Base-by-base conservation (phyloP, 2,888 invertebrate species). In the Taphrorychus bicolor region DNA sequence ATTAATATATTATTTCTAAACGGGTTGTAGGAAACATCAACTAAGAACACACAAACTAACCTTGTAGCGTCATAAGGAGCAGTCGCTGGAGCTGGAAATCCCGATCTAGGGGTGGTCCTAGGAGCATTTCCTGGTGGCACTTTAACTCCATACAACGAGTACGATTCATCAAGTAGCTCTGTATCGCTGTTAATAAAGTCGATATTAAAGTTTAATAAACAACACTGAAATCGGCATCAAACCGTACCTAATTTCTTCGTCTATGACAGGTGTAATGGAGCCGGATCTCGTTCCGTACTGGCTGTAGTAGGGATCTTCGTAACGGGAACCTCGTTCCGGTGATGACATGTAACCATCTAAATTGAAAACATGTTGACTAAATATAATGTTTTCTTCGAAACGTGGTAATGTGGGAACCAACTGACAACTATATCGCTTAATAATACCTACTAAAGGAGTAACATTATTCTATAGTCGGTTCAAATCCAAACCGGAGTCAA, bases 301-400 rank as follows among this genome's bases (percentile, higher is more conserved):
- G 57, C 92, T 88, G 77, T 94, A 94, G 82, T 94, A 94, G 0
- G 94, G 93, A 77, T 95, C 95, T 78, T 94, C 94, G 76, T 94
- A 94, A 57, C 92, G 85, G 3, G 89, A 87, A 51, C 88, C 87
- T 69, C 94, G 86, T 79, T 94, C 94, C 0, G 95, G 94, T 1
- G 94, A 94, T 59, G 94, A 94, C 88, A 93, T 92, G 81, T 94
- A 94, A 5, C 93, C 94, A 80, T 90, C 90, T 82, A 76, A 51
- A 71, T n/a, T 32, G 11, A 32, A 11, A n/a, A n/a, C n/a, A n/a
- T n/a, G n/a, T n/a, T n/a, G 32, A 32, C 32, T 32, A 7, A 9
- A 32, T 11, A 32, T 32, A 9, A 32, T 32, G 7, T 32, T 32
- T 32, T 3, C 32, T n/a, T n/a, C n/a, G n/a, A n/a, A n/a, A n/a